Percentiles rank a stretch among this genome's conserved stretches.
Evolutionary conservation across 2,797 vertebrate genomes (phyloP).

Genomic region (Malurus splendens): DNA sequence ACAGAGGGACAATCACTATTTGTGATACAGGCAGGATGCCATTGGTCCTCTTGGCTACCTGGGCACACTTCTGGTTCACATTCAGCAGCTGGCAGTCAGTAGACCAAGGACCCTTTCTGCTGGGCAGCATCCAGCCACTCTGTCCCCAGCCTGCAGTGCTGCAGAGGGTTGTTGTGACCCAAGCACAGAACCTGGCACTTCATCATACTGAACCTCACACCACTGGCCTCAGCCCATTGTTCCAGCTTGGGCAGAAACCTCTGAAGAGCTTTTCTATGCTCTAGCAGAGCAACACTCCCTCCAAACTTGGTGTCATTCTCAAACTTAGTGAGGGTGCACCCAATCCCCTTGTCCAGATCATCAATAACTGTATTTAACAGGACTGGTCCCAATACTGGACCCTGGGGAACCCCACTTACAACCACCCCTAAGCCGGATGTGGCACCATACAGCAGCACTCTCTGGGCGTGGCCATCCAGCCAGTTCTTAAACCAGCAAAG

Average conservation of each 20-base stretch:
- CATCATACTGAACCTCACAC: not conserved
- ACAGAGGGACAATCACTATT: not conserved
- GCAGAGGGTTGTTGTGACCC: not conserved
- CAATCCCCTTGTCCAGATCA: accelerated
- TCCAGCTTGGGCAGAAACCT: not conserved
- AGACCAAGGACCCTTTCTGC: not conserved
- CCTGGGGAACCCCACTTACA: too few relatives aligned
- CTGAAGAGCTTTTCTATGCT: not conserved
- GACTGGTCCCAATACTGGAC: not conserved
- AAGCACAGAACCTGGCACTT: not conserved
- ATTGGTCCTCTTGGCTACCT: not conserved
- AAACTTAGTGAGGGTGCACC: not conserved
- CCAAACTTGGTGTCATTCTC: not conserved
- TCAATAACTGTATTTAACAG: not conserved
- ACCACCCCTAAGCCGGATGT: not conserved
- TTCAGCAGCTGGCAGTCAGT: not conserved
- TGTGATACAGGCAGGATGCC: not conserved
- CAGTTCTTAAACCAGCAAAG: not conserved
- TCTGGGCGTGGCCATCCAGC: not conserved
- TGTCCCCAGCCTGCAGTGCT: not conserved
- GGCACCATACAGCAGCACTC: not conserved
- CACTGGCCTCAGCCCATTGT: accelerated
- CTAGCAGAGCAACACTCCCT: not conserved
- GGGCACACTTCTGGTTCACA: not conserved
- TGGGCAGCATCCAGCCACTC: not conserved